These are phyloP conservation scores for Lithophane leautieri DNA, from an alignment of 2,888 invertebrate genomes.

Conservation along the genomic window DNA sequence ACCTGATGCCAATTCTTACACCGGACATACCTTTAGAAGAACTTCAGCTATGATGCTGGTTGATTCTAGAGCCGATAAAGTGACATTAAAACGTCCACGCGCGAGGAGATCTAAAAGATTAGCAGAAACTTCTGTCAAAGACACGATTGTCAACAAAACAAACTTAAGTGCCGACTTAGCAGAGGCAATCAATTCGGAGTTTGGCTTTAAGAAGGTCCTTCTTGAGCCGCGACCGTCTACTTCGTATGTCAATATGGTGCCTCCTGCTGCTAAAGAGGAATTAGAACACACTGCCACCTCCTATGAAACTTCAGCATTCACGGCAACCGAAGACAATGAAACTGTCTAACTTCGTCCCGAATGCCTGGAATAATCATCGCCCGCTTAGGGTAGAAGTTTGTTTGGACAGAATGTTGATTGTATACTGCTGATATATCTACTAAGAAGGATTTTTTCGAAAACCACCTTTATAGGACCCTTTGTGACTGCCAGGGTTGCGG, in stretches of 20 bases:
- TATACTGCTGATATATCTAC: background rate
- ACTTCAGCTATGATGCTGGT: slow-evolving; percentile 12
- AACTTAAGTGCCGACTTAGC: background rate
- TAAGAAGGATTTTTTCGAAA: background rate
- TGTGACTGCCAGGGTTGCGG: no score
- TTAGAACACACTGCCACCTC: background rate
- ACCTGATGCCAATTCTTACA: slow-evolving; percentile 26
- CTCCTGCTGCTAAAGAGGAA: background rate
- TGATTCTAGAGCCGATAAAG: background rate
- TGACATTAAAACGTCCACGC: background rate
- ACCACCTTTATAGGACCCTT: background rate
- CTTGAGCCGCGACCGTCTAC: background rate
- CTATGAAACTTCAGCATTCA: background rate
- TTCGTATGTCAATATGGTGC: background rate
- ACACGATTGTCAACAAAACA: background rate
- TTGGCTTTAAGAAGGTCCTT: background rate
- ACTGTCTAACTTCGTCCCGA: background rate
- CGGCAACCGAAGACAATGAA: background rate
- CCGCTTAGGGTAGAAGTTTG: background rate
- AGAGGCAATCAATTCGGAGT: background rate
- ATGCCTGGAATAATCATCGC: background rate
- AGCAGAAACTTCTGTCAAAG: background rate
- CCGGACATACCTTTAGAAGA: slow-evolving; percentile 25
- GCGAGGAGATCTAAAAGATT: background rate
- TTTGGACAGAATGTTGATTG: background rate